phyloP scores from a whole-genome alignment of 2,797 vertebrate species.

The Helostoma temminkii region DNA sequence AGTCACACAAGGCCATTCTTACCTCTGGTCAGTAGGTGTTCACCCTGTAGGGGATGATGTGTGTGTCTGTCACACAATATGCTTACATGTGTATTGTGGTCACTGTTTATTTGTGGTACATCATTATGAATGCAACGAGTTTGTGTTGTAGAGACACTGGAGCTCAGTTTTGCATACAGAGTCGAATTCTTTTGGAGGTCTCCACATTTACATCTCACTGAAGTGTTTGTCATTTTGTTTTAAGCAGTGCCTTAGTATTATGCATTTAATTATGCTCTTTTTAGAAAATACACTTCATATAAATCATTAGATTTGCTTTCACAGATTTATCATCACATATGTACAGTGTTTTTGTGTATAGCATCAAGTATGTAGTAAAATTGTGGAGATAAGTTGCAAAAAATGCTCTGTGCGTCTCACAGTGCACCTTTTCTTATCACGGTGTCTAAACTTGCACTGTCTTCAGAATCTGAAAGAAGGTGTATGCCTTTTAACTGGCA shows the following conservation, averaged over 20 bases:
- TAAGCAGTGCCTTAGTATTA: slow-evolving; percentile 80
- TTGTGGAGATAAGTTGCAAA: slow-evolving; percentile 38
- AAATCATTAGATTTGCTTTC: slow-evolving; percentile 46
- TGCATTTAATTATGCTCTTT: slow-evolving; percentile 51
- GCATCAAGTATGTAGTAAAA: slow-evolving; percentile 48
- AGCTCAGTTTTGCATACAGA: slow-evolving; percentile 52
- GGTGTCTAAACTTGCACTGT: slow-evolving; percentile 55
- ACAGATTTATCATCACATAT: slow-evolving; percentile 63
- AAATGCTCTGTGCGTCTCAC: slow-evolving; percentile 11
- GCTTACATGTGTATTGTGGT: slow-evolving; percentile 38
- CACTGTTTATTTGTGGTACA: slow-evolving; percentile 37
- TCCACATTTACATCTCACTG: slow-evolving; percentile 52
- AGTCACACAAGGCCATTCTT: slow-evolving; percentile 42
- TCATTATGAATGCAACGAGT: slow-evolving; percentile 41
- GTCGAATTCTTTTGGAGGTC: slow-evolving; percentile 40
- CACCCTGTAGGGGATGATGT: slow-evolving; percentile 33
- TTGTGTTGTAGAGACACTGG: slow-evolving; percentile 58
- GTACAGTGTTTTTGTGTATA: slow-evolving; percentile 66
- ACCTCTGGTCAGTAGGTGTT: slow-evolving; percentile 56
- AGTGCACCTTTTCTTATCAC: slow-evolving; percentile 42
- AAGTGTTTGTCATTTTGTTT: slow-evolving; percentile 61
- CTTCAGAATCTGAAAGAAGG: slow-evolving; percentile 51
- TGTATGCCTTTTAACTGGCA: slow-evolving; percentile 47
- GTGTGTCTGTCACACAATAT: slow-evolving; percentile 44
- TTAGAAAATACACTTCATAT: slow-evolving; percentile 53